Evolutionary conservation across 2,797 vertebrate genomes (phyloP).

Genomic region (Gallinago stenura): DNA sequence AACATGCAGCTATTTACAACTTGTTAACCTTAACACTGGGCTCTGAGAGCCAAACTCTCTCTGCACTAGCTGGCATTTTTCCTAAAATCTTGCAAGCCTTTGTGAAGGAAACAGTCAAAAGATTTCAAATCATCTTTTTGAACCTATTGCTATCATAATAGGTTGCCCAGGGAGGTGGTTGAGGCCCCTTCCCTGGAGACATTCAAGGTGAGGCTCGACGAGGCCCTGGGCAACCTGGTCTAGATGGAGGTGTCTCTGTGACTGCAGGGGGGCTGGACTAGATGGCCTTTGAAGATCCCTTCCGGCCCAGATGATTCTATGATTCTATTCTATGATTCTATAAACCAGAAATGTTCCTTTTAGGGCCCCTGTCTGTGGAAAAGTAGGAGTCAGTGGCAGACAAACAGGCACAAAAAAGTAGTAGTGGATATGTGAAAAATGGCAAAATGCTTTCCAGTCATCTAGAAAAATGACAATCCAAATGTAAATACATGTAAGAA

Average conservation of each 20-base stretch:
- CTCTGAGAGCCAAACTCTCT: slow-evolving; percentile 53
- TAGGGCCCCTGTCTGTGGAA: background rate
- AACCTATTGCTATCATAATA: background rate
- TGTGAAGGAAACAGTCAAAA: slow-evolving; percentile 1
- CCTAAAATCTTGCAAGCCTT: slow-evolving; percentile 35
- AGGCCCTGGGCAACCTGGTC: too few relatives aligned
- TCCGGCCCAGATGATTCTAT: too few relatives aligned
- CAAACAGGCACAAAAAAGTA: background rate
- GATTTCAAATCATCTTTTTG: slow-evolving; percentile 7
- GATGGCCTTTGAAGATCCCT: too few relatives aligned
- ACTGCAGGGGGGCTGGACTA: too few relatives aligned
- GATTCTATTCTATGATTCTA: too few relatives aligned
- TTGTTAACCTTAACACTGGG: slow-evolving; percentile 64
- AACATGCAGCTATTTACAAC: slow-evolving; percentile 64
- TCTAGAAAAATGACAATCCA: background rate
- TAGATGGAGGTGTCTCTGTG: too few relatives aligned
- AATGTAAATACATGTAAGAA: background rate
- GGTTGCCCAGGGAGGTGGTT: too few relatives aligned
- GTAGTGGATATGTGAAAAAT: background rate
- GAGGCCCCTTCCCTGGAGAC: too few relatives aligned
- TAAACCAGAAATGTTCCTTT: background rate
- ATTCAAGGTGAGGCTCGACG: too few relatives aligned
- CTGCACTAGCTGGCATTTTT: slow-evolving; percentile 29
- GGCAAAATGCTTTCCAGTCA: background rate
- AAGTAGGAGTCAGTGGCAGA: background rate